Conservation (phyloP, 2,797 vertebrate genomes). For the Perodicticus potto region DNA sequence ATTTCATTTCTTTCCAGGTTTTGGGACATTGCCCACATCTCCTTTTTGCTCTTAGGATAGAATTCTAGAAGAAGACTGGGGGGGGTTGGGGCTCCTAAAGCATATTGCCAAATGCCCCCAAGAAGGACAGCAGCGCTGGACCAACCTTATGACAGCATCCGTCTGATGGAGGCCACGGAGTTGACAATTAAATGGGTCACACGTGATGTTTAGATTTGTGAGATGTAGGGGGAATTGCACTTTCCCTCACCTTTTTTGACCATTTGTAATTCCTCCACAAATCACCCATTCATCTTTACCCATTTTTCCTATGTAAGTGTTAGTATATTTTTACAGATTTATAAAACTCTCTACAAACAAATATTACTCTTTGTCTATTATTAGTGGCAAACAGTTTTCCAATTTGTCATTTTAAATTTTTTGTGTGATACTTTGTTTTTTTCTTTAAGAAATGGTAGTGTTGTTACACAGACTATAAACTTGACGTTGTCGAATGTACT, state of each 20-base stretch:
- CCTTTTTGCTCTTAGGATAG: neutral
- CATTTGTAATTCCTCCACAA: neutral
- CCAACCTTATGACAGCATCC: neutral
- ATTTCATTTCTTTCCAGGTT: constrained; percentile 43
- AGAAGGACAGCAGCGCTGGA: neutral
- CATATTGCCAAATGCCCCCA: neutral
- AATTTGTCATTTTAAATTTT: neutral
- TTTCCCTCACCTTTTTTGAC: neutral
- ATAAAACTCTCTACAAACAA: constrained; percentile 33
- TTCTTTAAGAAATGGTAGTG: neutral
- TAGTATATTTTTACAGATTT: neutral
- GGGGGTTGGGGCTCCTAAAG: neutral
- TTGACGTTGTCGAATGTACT: neutral
- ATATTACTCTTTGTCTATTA: neutral
- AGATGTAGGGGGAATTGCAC: neutral
- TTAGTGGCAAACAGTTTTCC: neutral
- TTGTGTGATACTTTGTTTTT: neutral
- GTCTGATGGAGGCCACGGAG: neutral
- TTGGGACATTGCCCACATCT: neutral
- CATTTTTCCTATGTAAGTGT: neutral
- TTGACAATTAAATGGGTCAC: neutral
- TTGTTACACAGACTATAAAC: neutral
- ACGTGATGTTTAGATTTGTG: constrained; percentile 16
- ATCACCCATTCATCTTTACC: neutral
- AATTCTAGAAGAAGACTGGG: neutral